phyloP scores from a whole-genome alignment of 2,113 vertebrate genomes.

The Chaetorhynchus papuensis region DNA sequence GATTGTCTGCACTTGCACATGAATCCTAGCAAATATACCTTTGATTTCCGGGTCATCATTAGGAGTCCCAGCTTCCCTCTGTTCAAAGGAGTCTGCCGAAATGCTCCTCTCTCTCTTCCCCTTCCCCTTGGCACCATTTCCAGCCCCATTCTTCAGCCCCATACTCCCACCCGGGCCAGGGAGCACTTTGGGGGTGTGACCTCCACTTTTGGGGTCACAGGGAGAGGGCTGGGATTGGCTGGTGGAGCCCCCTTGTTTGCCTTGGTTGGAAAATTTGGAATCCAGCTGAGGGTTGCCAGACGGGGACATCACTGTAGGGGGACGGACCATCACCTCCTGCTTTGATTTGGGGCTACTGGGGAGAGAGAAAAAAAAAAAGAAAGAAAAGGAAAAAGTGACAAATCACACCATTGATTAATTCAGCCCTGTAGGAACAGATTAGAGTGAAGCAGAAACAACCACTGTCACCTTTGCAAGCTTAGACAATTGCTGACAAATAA shows the following conservation, averaged over 20 bases:
- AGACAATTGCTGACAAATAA: conserved; percentile 17
- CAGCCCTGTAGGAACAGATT: neutral
- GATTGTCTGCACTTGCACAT: neutral
- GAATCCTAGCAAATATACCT: conserved; percentile 71
- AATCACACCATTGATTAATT: conserved; percentile 9
- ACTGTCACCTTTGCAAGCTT: neutral
- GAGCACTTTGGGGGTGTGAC: conserved; percentile 84
- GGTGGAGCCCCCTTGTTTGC: conserved; percentile 92
- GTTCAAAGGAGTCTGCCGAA: conserved; percentile 95
- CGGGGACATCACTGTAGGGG: conserved; percentile 98
- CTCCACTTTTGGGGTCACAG: conserved; percentile 92
- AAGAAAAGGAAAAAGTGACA: neutral
- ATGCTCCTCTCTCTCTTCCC: conserved; percentile 96
- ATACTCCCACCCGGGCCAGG: conserved; percentile 89
- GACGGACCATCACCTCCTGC: conserved; percentile 99
- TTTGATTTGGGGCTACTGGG: conserved; percentile 96
- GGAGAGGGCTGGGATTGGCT: conserved; percentile 97
- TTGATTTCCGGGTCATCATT: conserved; percentile 88
- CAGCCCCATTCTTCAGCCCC: conserved; percentile 96
- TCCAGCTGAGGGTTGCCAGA: conserved; percentile 97
- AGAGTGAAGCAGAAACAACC: neutral
- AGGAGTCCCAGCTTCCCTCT: conserved; percentile 91
- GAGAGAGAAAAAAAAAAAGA: conserved; percentile 22
- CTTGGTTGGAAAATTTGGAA: conserved; percentile 98
- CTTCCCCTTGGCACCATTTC: conserved; percentile 94